phyloP scores from a whole-genome alignment of 2,113 vertebrate species.

The Nannospalax galili region DNA sequence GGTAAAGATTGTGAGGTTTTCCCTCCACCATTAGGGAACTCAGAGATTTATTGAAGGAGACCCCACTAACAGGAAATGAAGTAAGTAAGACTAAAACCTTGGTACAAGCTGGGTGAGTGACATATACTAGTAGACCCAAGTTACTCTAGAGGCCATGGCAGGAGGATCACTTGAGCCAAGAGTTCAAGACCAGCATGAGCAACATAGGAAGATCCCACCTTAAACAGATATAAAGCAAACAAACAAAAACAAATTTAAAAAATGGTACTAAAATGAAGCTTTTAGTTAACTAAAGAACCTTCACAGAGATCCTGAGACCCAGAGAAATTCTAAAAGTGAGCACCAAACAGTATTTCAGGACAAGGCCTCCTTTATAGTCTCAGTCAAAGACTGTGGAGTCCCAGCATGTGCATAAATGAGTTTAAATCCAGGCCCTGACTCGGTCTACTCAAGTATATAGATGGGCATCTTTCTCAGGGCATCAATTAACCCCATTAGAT shows the following conservation, averaged over 20 bases:
- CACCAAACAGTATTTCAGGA: background rate
- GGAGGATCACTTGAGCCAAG: background rate
- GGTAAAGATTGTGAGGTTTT: background rate
- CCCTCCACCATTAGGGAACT: background rate
- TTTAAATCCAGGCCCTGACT: background rate
- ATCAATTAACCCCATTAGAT: background rate
- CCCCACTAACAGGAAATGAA: background rate
- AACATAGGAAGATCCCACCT: background rate
- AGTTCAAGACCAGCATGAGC: background rate
- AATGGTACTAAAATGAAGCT: background rate
- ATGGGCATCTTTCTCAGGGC: background rate
- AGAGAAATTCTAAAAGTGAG: background rate
- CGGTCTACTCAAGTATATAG: background rate
- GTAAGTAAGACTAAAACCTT: background rate
- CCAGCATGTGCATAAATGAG: background rate
- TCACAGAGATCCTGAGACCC: background rate
- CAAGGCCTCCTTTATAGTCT: background rate
- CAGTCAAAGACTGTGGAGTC: background rate
- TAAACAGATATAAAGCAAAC: background rate
- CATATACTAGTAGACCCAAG: background rate
- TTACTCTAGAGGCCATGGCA: background rate
- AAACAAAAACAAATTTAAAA: background rate
- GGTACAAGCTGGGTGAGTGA: background rate
- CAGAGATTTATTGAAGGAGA: background rate
- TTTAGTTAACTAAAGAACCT: background rate